phyloP scores from a whole-genome alignment of 2,888 invertebrate species.

The Megaustenia siamemsis region DNA sequence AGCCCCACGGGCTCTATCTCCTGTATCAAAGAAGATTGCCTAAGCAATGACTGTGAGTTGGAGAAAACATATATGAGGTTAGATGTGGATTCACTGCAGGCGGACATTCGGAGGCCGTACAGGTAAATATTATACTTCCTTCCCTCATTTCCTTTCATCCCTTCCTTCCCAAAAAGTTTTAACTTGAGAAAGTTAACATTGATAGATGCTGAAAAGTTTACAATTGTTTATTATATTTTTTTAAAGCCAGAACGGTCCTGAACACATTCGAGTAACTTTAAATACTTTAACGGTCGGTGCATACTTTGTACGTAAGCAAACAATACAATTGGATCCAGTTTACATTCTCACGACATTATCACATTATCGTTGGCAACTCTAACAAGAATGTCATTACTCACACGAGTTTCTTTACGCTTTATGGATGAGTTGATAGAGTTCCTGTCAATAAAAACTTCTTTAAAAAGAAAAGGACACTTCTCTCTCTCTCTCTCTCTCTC shows the following conservation, averaged over 20 bases:
- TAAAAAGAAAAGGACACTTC: too few species aligned
- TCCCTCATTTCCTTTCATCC: not conserved
- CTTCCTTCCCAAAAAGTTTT: not conserved
- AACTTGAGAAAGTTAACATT: not conserved
- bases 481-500: too few species aligned
- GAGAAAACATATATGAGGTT: slow-evolving; percentile 69
- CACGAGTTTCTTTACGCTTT: too few species aligned
- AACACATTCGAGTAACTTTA: too few species aligned
- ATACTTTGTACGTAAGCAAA: not conserved
- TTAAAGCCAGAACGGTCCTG: too few species aligned
- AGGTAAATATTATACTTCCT: slow-evolving; percentile 57
- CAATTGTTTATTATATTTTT: too few species aligned
- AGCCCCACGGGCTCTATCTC: slow-evolving; percentile 64
- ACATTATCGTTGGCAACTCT: too few species aligned
- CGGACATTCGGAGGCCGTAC: slow-evolving; percentile 63
- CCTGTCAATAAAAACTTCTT: too few species aligned
- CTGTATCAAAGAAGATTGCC: slow-evolving; percentile 26
- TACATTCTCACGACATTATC: not conserved
- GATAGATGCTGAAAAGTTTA: not conserved
- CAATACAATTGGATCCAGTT: not conserved
- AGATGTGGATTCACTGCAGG: slow-evolving; percentile 66
- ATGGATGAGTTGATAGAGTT: too few species aligned
- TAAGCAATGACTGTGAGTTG: slow-evolving; percentile 56
- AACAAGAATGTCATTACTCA: too few species aligned
- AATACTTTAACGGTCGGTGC: not conserved